A percentile compares a stretch with the other conserved stretches of the same genome.
These are phyloP conservation scores for Natator depressus DNA, from an alignment of 2,113 vertebrate genomes.

Conservation along the genomic window DNA sequence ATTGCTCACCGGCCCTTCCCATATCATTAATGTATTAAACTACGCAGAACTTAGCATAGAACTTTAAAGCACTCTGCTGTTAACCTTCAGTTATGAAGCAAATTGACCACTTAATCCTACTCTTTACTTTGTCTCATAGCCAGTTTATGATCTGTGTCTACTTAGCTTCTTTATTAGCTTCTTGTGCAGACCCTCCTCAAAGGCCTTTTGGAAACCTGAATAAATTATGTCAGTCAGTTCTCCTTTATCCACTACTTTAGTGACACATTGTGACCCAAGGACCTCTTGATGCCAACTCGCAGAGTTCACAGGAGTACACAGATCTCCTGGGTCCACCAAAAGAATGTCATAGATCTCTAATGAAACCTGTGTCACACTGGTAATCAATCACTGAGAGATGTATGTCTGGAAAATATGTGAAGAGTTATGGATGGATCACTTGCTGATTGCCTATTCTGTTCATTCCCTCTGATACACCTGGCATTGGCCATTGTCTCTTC, in stretches of 20 bases:
- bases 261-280: too few relatives aligned
- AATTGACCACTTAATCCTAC: slow-evolving; percentile 72
- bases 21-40: slow-evolving; percentile 61
- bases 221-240: slow-evolving; percentile 62
- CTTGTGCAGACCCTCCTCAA: slow-evolving; percentile 58
- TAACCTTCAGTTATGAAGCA: slow-evolving; percentile 71
- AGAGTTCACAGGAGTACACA: too few relatives aligned
- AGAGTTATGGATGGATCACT: too few relatives aligned
- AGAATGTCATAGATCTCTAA: too few relatives aligned
- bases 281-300: too few relatives aligned
- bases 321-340: too few relatives aligned
- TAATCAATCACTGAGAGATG: too few relatives aligned
- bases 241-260: neutral
- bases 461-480: too few relatives aligned
- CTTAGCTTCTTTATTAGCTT: slow-evolving; percentile 55
- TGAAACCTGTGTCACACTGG: too few relatives aligned
- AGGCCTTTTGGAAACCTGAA: slow-evolving; percentile 66
- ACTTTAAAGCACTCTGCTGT: slow-evolving; percentile 54
- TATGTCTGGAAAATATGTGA: too few relatives aligned
- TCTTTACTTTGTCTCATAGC: slow-evolving; percentile 65
- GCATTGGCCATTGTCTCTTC: too few relatives aligned
- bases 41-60: slow-evolving; percentile 25
- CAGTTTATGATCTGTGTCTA: slow-evolving; percentile 64
- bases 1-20: slow-evolving; percentile 48
- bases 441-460: too few relatives aligned